These are phyloP conservation scores for Megatriorchis doriae DNA, from an alignment of 2,113 vertebrate species.

Conservation along the genomic window DNA sequence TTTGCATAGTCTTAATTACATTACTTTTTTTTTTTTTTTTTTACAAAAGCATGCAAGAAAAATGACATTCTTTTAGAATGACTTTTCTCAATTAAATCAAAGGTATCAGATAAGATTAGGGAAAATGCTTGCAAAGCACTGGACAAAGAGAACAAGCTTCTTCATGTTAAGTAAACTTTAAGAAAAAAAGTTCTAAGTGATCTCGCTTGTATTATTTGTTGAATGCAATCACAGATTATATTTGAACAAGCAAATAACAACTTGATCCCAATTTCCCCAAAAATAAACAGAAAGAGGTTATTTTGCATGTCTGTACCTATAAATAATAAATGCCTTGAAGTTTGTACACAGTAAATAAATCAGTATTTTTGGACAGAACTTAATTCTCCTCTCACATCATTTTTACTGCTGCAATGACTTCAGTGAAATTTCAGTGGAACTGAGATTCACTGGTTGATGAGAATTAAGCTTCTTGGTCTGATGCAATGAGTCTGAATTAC, in stretches of 20 bases:
- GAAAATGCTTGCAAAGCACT: conserved; percentile 57
- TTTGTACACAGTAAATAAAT: neutral
- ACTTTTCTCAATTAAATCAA: conserved; percentile 70
- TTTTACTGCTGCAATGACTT: conserved; percentile 5
- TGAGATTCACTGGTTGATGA: neutral
- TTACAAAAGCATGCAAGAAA: conserved; percentile 45
- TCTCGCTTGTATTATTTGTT: conserved; percentile 5
- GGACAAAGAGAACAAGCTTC: conserved; percentile 1
- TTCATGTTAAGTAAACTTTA: conserved; percentile 49
- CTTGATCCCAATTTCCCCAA: neutral
- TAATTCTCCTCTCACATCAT: neutral
- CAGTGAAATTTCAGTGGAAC: neutral
- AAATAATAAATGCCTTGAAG: neutral
- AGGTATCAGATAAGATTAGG: conserved; percentile 51
- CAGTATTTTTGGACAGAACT: neutral
- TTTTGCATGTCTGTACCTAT: neutral
- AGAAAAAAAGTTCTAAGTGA: conserved; percentile 26
- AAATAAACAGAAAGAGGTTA: neutral
- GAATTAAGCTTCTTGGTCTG: neutral
- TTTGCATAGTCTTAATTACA: conserved; percentile 66
- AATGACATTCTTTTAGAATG: conserved; percentile 49
- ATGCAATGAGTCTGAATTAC: neutral
- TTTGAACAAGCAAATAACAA: neutral
- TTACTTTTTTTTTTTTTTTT: conserved; percentile 11
- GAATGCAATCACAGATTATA: conserved; percentile 19